These are phyloP conservation scores for Oscheius myriophilus DNA, from an alignment of 2,888 invertebrate species.

Conservation along the genomic window DNA sequence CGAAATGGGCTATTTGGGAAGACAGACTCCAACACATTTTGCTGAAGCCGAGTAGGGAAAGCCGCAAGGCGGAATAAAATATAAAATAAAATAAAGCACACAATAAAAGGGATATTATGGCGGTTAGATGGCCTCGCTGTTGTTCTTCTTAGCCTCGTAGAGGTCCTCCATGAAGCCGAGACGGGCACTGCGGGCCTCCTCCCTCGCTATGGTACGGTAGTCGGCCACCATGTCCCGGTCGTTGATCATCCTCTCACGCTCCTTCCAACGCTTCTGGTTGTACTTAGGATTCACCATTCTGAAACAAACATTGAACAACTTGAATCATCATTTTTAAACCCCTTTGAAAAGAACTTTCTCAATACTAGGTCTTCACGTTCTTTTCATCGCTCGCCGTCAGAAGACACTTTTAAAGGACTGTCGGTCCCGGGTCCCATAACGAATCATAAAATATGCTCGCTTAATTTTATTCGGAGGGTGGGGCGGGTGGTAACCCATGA, in stretches of 20 bases:
- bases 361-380: background rate
- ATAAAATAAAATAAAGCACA: background rate
- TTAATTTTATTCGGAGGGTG: no score
- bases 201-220: slow-evolving; percentile 58
- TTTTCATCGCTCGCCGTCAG: background rate
- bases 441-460: no score
- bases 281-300: slow-evolving; percentile 64
- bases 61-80: background rate
- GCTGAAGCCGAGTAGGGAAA: background rate
- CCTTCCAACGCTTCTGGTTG: slow-evolving; percentile 63
- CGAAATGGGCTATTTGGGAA: background rate
- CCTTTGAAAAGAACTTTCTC: no score
- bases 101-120: background rate
- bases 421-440: no score
- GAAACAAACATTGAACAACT: slow-evolving; percentile 8
- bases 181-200: slow-evolving; percentile 61
- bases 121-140: slow-evolving; percentile 37
- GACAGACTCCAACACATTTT: background rate
- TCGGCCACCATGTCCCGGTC: slow-evolving; percentile 59
- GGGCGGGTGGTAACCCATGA: no score
- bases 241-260: slow-evolving; percentile 60
- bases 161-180: slow-evolving; percentile 62
- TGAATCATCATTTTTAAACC: no score
- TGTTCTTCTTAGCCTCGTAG: slow-evolving; percentile 52
- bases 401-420: background rate